Evolutionary conservation across 1,140 invertebrate genomes (phyloP), one percentile per base, ranked within the genome.

Genomic region (Psilanteris sp.): DNA sequence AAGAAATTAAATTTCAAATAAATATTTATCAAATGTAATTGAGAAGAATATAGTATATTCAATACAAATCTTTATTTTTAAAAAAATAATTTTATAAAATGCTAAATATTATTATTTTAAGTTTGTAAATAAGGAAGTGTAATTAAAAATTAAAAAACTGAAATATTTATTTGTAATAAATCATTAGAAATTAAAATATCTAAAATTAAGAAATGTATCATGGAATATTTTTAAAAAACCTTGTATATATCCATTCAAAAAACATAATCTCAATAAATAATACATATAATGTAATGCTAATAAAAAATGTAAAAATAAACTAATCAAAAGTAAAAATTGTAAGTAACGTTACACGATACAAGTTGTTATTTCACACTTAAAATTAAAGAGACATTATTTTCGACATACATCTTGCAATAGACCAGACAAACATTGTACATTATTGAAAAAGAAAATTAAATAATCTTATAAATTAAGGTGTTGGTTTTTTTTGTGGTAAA

Each of bases 401-500:
- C 0, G 7, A 59, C 39, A 43, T 22, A 24, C 52, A 27, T 27
- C 20, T 20, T 20, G 7, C 59, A 39, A 64, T 41, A 34, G 20
- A 50, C 27, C 34, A 52, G 34, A 64, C 31, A 57, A 50, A 57
- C 46, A 64, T 48, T 50, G 10, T 54, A 44, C 22, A 26, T 44
- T 43, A 9, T 32, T 27, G 22, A 20, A 32, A 31, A 26, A 29
- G 20, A 24, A 16, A 26, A 37, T 13, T 15, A 26, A 37, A 37
- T n/a, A 32, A 4, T 11, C 24, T 2, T 10, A 4, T 1, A 32
- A 39, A 2, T 64, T 64, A 64, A 24, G 59, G 57, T 3, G 20
- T 18, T 0, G 59, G 59, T 31, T 64, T 73, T 59, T 73, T 73
- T 11, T 18, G 43, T 0, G 70, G 59, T 8, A 43, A 64, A 3